phyloP scores from a whole-genome alignment of 2,113 vertebrate genomes.

The Toxotes jaculatrix region DNA sequence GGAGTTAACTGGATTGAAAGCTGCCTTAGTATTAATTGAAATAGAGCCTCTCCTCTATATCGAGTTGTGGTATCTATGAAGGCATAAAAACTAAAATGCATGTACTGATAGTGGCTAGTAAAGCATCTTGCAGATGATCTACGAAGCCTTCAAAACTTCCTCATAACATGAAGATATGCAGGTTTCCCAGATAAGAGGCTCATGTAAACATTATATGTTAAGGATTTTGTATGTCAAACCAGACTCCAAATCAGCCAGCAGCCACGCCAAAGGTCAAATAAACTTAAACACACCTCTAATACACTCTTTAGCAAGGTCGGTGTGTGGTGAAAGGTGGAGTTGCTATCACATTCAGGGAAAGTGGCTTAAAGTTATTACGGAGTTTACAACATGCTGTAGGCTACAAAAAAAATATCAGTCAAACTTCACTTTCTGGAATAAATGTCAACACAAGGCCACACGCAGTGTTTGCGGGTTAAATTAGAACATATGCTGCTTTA shows the following conservation, averaged over 20 bases:
- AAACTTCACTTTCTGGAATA: background rate
- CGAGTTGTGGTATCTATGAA: background rate
- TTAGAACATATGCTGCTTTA: slow-evolving; percentile 32
- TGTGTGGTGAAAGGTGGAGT: background rate
- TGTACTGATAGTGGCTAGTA: slow-evolving; percentile 10
- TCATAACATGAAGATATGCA: background rate
- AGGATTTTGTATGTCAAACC: slow-evolving; percentile 37
- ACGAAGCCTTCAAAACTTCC: slow-evolving; percentile 8
- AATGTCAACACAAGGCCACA: background rate
- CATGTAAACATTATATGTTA: slow-evolving; percentile 45
- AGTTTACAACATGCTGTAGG: background rate
- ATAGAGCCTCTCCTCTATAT: slow-evolving; percentile 4
- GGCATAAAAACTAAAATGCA: slow-evolving; percentile 22
- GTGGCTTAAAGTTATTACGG: background rate
- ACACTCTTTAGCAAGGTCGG: slow-evolving; percentile 5
- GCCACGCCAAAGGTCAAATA: slow-evolving; percentile 60
- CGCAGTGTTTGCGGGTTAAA: background rate
- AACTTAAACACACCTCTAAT: slow-evolving; percentile 34
- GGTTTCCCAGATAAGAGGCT: slow-evolving; percentile 32
- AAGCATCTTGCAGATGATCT: slow-evolving; percentile 22
- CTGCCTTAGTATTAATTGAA: background rate
- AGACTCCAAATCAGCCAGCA: slow-evolving; percentile 17
- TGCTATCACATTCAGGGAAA: slow-evolving; percentile 11
- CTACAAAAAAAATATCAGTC: background rate
- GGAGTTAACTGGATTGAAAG: no score